Evolutionary conservation across 2,888 invertebrate genomes (phyloP).

Genomic region (Tiliacea citrago): DNA sequence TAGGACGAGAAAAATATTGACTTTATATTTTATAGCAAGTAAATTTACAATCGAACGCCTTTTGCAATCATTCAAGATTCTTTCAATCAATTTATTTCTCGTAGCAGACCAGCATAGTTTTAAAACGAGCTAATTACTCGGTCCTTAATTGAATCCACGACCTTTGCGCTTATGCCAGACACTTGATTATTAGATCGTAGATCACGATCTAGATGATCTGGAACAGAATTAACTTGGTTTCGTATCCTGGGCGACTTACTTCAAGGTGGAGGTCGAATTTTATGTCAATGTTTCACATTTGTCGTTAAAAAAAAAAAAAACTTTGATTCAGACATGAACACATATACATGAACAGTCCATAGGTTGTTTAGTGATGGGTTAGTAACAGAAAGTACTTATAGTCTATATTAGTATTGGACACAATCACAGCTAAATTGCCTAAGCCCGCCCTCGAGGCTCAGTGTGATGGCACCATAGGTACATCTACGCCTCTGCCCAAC

Average conservation of each 20-base stretch:
- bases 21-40: background rate
- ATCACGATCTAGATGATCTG: constrained; percentile 36
- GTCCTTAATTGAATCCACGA: constrained; percentile 54
- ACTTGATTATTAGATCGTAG: constrained; percentile 44
- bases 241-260: constrained; percentile 14
- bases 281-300: background rate
- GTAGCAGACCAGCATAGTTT: constrained; percentile 10
- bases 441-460: no score
- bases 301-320: no score
- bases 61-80: constrained; percentile 7
- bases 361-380: no score
- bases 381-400: no score
- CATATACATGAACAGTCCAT: no score
- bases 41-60: background rate
- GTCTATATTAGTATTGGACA: no score
- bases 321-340: no score
- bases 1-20: background rate
- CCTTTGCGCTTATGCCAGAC: constrained; percentile 47
- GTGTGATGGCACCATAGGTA: no score
- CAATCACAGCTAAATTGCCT: no score
- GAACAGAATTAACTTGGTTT: constrained; percentile 21
- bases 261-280: constrained; percentile 13
- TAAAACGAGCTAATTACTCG: constrained; percentile 12
- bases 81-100: constrained; percentile 14
- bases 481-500: no score